Conservation (phyloP, 1,140 invertebrate genomes). For the Caerostris extrusa region DNA sequence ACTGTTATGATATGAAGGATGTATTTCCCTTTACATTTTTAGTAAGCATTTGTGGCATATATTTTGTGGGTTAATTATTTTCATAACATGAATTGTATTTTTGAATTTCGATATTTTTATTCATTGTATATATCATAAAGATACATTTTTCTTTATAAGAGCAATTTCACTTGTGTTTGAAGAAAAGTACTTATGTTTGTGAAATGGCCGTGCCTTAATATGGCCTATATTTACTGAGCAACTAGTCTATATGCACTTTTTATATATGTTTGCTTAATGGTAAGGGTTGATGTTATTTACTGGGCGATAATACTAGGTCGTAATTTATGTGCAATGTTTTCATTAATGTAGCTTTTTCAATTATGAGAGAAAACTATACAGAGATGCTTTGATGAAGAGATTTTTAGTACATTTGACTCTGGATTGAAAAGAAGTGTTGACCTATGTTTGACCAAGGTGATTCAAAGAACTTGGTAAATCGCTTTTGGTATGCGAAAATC, state of each 20-base stretch:
- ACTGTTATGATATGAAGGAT: neutral
- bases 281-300: slow-evolving; percentile 75
- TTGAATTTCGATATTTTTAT: slow-evolving; percentile 68
- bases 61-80: slow-evolving; percentile 56
- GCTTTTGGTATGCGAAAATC: neutral
- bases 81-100: slow-evolving; percentile 60
- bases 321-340: slow-evolving; percentile 77
- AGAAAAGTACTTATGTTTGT: slow-evolving; percentile 77
- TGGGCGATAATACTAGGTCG: slow-evolving; percentile 74
- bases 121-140: slow-evolving; percentile 73
- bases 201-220: slow-evolving; percentile 73
- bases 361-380: slow-evolving; percentile 57
- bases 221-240: slow-evolving; percentile 74
- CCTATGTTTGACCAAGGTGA: neutral
- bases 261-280: slow-evolving; percentile 77
- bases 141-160: slow-evolving; percentile 68
- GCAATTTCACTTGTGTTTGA: slow-evolving; percentile 70
- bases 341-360: slow-evolving; percentile 75
- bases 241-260: slow-evolving; percentile 77
- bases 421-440: slow-evolving; percentile 68
- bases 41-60: slow-evolving; percentile 51
- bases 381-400: slow-evolving; percentile 59
- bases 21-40: neutral
- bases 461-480: neutral
- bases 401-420: slow-evolving; percentile 34